Evolutionary conservation across 2,888 invertebrate species (phyloP).

Genomic region (Drosophila mimetica): DNA sequence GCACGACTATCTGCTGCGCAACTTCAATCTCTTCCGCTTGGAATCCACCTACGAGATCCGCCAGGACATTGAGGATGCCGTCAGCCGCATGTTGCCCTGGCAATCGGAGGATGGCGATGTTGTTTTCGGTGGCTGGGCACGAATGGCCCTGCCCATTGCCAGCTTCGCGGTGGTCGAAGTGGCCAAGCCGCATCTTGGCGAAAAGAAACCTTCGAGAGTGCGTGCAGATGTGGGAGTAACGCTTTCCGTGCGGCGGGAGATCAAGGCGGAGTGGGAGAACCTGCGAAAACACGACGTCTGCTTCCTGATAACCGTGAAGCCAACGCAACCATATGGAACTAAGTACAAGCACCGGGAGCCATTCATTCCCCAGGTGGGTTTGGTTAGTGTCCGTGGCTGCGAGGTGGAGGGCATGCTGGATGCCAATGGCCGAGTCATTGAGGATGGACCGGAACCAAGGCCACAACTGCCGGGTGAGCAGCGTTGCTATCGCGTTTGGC

Average conservation of each 20-base stretch:
- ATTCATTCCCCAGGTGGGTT: slow-evolving; percentile 96
- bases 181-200: slow-evolving; percentile 95
- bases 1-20: slow-evolving; percentile 98
- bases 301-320: slow-evolving; percentile 96
- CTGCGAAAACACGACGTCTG: slow-evolving; percentile 99
- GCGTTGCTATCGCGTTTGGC: slow-evolving; percentile 95
- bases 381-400: slow-evolving; percentile 97
- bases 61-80: slow-evolving; percentile 98
- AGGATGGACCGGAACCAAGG: slow-evolving; percentile 96
- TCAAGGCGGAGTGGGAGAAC: slow-evolving; percentile 98
- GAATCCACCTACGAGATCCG: slow-evolving; percentile 98
- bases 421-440: slow-evolving; percentile 96
- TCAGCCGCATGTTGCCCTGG: slow-evolving; percentile 98
- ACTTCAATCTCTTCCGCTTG: slow-evolving; percentile 98
- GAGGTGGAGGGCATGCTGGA: slow-evolving; percentile 99
- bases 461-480: slow-evolving; percentile 94
- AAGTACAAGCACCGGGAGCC: slow-evolving; percentile 92
- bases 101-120: slow-evolving; percentile 93
- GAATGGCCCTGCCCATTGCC: slow-evolving; percentile 98
- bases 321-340: slow-evolving; percentile 92
- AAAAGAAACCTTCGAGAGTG: slow-evolving; percentile 97
- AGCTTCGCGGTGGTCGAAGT: slow-evolving; percentile 98
- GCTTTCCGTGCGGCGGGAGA: slow-evolving; percentile 94
- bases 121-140: slow-evolving; percentile 98
- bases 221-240: slow-evolving; percentile 97